Evolutionary conservation across 2,888 invertebrate genomes (phyloP), one percentile per base, ranked within the genome.

Genomic region (Furcula furcula): DNA sequence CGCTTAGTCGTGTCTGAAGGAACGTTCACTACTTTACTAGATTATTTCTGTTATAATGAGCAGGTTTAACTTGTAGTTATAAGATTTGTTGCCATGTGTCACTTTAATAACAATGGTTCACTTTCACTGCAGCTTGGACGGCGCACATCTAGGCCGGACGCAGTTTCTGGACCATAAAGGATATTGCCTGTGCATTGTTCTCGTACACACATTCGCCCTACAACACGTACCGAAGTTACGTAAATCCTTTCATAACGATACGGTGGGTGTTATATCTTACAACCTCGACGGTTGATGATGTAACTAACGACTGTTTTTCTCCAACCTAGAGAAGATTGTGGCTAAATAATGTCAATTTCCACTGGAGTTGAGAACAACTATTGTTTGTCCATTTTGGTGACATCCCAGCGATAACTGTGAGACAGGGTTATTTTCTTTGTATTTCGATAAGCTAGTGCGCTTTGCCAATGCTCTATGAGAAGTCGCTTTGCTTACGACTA

Each of bases 141-240:
- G 46, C 65, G 73, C 67, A 71, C 76, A 82, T 75, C 72, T 79
- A 74, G 81, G 76, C 59, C 84, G 79, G 76, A 75, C 72, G 75
- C 61, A 71, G 73, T 78, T 78, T 83, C 76, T 84, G 83, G 81
- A 85, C 82, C 84, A 86, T 65, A 83, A 81, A 83, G 76, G 77
- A 79, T 73, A 66, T 73, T 68, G 63, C 66, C 66, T 64, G 65
- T 61, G 63, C 66, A 83, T 83, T 82, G 80, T 83, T 80, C 67
- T 74, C 57, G 52, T 46, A 59, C 48, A 51, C 49, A 57, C 55
- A 52, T 65, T 55, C 47, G 46, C 48, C 44, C 46, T 41, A 38
- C 50, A 55, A 53, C 57, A 55, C 55, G 48, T 54, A 32, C 19
- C 26, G 28, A 22, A 16, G 30, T 40, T 51, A 36, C 41, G 50